A percentile compares a stretch with the other conserved stretches of the same genome.
These are phyloP conservation scores for Microchrysa polita DNA, from an alignment of 2,888 invertebrate genomes.

Conservation along the genomic window DNA sequence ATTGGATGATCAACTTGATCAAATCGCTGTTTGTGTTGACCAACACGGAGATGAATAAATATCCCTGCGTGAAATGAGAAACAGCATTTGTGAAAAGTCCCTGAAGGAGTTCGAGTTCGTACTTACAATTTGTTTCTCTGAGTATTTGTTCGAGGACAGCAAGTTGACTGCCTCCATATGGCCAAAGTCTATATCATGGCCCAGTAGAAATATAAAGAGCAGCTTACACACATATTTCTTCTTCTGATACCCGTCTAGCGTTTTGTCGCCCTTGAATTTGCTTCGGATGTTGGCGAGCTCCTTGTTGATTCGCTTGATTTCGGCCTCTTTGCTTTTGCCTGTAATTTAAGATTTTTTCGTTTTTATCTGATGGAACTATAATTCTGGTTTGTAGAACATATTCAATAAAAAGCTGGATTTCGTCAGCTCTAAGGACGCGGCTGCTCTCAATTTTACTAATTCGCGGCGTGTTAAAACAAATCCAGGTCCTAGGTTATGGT, in stretches of 20 bases:
- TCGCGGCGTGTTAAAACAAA: too few species aligned
- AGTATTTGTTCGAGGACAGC: slow-evolving; percentile 99
- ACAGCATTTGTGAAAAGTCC: neutral
- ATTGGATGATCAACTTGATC: slow-evolving; percentile 98
- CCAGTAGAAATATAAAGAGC: slow-evolving; percentile 97
- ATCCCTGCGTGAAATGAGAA: slow-evolving; percentile 75
- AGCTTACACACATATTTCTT: slow-evolving; percentile 99
- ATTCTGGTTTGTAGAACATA: too few species aligned
- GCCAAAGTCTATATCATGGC: slow-evolving; percentile 99
- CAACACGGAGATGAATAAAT: slow-evolving; percentile 98
- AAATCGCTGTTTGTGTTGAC: slow-evolving; percentile 99
- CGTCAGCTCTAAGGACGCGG: too few species aligned
- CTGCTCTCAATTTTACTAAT: too few species aligned
- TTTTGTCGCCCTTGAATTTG: slow-evolving; percentile 99
- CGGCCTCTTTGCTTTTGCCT: slow-evolving; percentile 99
- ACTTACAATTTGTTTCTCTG: slow-evolving; percentile 98
- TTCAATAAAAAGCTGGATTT: too few species aligned
- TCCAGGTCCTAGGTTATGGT: too few species aligned
- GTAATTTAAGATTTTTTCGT: slow-evolving; percentile 55
- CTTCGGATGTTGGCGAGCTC: slow-evolving; percentile 99
- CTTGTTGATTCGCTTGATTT: slow-evolving; percentile 99
- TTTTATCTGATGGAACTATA: too few species aligned
- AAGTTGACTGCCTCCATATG: slow-evolving; percentile 99
- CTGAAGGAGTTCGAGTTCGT: neutral
- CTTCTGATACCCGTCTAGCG: slow-evolving; percentile 99